Evolutionary conservation across 1,140 invertebrate species (phyloP).

Genomic region (honey bee (Apis mellifera)): DNA sequence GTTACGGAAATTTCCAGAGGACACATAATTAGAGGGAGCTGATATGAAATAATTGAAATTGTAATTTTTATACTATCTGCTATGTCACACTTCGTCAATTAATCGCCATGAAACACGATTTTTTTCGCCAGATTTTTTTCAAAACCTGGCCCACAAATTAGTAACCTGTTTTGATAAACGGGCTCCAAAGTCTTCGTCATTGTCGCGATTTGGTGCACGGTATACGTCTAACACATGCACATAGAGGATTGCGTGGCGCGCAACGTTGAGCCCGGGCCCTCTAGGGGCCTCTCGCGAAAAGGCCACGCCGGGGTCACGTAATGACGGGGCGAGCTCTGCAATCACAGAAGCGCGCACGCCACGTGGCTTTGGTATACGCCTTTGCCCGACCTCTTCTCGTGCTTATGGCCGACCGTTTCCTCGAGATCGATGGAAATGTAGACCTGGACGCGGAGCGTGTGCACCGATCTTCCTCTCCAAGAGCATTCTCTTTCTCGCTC

Average conservation of each 20-base stretch:
- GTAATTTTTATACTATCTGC: too few relatives aligned
- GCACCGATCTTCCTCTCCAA: background rate
- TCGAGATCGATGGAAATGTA: conserved; percentile 9
- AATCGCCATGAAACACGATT: background rate
- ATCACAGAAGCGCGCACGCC: conserved; percentile 79
- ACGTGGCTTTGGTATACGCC: conserved; percentile 73
- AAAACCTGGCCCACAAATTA: background rate
- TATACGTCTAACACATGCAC: conserved; percentile 16
- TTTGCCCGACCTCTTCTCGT: conserved; percentile 58
- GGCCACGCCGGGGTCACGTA: conserved; percentile 76
- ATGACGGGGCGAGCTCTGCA: conserved; percentile 78
- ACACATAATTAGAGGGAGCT: too few relatives aligned
- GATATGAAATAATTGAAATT: too few relatives aligned
- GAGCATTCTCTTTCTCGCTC: background rate
- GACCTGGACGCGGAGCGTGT: background rate
- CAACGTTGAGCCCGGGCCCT: conserved; percentile 51
- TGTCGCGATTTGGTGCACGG: conserved; percentile 64
- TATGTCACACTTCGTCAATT: background rate
- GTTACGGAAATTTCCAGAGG: background rate
- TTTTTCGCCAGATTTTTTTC: background rate
- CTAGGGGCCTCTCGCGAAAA: conserved; percentile 73
- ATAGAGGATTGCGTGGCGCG: conserved; percentile 20
- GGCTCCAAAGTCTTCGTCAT: background rate
- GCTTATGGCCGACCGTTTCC: conserved; percentile 13
- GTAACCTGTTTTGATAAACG: background rate